Percentiles rank a stretch among this genome's conserved stretches.
phyloP scores from a whole-genome alignment of 1,140 invertebrate genomes.

The Lanistes nyassanus region DNA sequence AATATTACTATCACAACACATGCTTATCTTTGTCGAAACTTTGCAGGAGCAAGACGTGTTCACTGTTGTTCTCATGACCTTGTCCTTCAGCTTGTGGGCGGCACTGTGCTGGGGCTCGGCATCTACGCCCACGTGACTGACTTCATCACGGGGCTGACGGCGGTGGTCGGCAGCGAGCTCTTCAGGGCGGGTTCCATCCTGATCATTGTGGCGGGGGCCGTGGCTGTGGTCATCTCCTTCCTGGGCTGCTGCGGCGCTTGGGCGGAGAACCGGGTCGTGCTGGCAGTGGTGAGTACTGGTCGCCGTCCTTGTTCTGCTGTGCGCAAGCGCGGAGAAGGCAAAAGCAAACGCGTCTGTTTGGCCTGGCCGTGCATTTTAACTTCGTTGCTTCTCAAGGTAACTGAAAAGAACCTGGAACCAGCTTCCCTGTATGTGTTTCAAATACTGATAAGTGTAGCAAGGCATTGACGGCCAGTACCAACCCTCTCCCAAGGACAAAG shows the following conservation, averaged over 20 bases:
- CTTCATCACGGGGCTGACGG: slow-evolving; percentile 36
- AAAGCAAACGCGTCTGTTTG: background rate
- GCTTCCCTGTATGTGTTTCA: too few species aligned
- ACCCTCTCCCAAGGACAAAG: too few species aligned
- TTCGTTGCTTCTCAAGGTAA: background rate
- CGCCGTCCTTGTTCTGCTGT: background rate
- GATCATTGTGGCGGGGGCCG: slow-evolving; percentile 45
- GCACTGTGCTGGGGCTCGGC: slow-evolving; percentile 77
- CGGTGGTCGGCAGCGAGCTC: slow-evolving; percentile 39
- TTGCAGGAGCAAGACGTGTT: too few species aligned
- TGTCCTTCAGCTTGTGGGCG: slow-evolving; percentile 76
- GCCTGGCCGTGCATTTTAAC: background rate
- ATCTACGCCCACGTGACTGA: slow-evolving; percentile 76
- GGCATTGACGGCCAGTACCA: too few species aligned
- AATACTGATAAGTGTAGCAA: too few species aligned
- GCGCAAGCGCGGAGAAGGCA: background rate
- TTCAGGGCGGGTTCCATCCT: slow-evolving; percentile 44
- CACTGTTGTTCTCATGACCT: too few species aligned
- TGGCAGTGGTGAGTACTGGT: slow-evolving; percentile 46
- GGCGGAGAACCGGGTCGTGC: slow-evolving; percentile 49
- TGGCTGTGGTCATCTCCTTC: slow-evolving; percentile 48
- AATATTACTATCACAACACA: too few species aligned
- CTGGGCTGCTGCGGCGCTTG: slow-evolving; percentile 53
- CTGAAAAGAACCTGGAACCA: background rate
- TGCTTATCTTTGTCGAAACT: too few species aligned